These are phyloP conservation scores for Tinamus guttatus DNA, from an alignment of 2,113 vertebrate species.

Conservation along the genomic window DNA sequence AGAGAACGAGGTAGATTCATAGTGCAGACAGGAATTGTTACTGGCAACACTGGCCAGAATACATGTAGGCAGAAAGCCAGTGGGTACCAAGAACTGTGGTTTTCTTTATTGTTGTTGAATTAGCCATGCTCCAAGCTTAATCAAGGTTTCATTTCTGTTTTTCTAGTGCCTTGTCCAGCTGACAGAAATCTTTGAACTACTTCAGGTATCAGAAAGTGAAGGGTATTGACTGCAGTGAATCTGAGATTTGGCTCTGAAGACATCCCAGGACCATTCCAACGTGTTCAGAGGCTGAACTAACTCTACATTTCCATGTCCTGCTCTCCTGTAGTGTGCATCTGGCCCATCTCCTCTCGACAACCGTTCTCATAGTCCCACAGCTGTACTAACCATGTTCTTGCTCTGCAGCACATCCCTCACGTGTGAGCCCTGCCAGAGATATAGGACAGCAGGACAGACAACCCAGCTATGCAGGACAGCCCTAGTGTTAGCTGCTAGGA, in stretches of 20 bases:
- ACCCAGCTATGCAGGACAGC: not conserved
- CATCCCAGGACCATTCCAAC: not conserved
- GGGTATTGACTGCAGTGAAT: not conserved
- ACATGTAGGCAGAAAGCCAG: not conserved
- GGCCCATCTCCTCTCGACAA: not conserved
- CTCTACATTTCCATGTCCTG: not conserved
- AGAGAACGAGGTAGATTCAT: constrained; percentile 29
- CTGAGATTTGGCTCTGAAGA: not conserved
- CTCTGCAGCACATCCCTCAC: not conserved
- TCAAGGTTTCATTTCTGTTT: not conserved
- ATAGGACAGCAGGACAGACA: not conserved
- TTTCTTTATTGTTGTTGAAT: not conserved
- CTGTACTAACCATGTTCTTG: not conserved
- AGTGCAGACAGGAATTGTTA: constrained; percentile 28
- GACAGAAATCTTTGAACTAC: not conserved
- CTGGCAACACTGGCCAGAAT: not conserved
- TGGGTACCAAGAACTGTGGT: not conserved
- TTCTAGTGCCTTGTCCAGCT: not conserved
- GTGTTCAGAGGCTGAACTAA: not conserved
- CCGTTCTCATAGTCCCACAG: not conserved
- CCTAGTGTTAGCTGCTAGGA: not conserved
- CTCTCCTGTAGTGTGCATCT: not conserved
- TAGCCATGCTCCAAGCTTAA: not conserved
- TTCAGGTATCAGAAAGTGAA: not conserved
- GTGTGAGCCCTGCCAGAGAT: not conserved